Percentiles rank a stretch among this genome's conserved stretches.
phyloP scores from a whole-genome alignment of 2,797 vertebrate species.

The Echiichthys vipera region DNA sequence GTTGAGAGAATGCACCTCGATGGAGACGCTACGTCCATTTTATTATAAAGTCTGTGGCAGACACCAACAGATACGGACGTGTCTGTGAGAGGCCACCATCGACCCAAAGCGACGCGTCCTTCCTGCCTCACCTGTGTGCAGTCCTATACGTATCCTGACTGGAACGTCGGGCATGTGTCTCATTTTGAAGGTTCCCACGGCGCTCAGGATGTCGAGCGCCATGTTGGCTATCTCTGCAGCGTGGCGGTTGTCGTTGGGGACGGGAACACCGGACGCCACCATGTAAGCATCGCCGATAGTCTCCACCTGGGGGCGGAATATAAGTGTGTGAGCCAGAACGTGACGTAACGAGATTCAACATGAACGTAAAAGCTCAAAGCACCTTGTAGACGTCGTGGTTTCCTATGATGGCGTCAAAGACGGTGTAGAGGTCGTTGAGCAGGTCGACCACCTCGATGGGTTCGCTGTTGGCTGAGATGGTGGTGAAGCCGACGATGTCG shows the following conservation, averaged over 20 bases:
- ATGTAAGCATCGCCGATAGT: conserved; percentile 93
- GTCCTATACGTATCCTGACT: conserved; percentile 89
- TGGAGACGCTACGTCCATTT: too few relatives aligned
- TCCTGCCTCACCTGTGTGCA: conserved; percentile 88
- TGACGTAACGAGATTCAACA: neutral
- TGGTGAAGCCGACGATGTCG: conserved; percentile 88
- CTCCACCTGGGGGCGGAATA: conserved; percentile 81
- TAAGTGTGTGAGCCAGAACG: neutral
- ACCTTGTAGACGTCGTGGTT: conserved; percentile 89
- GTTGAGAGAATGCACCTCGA: too few relatives aligned
- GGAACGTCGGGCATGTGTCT: conserved; percentile 92
- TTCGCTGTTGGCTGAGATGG: conserved; percentile 86
- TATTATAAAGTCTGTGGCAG: too few relatives aligned
- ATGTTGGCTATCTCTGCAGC: conserved; percentile 92
- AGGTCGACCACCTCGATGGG: conserved; percentile 88
- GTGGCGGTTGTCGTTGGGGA: conserved; percentile 88
- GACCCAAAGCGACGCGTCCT: neutral
- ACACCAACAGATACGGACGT: too few relatives aligned
- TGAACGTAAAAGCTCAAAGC: neutral
- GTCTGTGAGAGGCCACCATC: too few relatives aligned
- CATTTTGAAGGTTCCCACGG: conserved; percentile 92
- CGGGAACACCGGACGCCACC: conserved; percentile 91
- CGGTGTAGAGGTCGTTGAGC: conserved; percentile 86
- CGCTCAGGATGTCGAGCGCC: conserved; percentile 92
- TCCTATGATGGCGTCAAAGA: conserved; percentile 86